Base-by-base conservation (phyloP, 1,140 invertebrate species). In the Proales similis region DNA sequence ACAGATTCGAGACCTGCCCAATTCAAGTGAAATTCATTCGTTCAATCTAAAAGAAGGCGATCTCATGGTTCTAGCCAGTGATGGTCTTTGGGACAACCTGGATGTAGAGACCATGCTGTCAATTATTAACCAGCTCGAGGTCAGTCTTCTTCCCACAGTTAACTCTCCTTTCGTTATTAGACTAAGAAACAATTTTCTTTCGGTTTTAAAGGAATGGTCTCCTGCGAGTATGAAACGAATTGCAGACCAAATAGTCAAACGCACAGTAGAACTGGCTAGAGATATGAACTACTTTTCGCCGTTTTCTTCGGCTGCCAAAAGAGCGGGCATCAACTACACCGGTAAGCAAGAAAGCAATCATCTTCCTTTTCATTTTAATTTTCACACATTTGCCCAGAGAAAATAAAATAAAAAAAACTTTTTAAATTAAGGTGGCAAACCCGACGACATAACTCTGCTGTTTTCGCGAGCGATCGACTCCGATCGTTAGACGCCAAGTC, bases 81-180 rank as follows among this genome's bases (percentile, higher is more conserved):
- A 97, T 78, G 93, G 93, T 42, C 87, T 97, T 19, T 97, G 96
- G 78, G 93, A 97, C 77, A 97, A 97, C 79, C 83, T 96, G 67
- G 90, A 88, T 63, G 88, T 93, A 68, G 82, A 84, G 63, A 80
- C 92, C 69, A 82, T 96, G 68, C 75, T 90, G 51, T 82, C 84
- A 12, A 85, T 89, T 77, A 81, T 91, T 72, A 74, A 79, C 30
- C 83, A 84, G 69, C 69, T 81, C 60, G 70, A 74, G 68, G 74
- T 76, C 67, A 64, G 64, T 47, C 38, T n/a, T 22, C 1, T 17
- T 17, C 11, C 20, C 17, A 26, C 42, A 14, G 32, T 49, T 14
- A 1, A 33, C 22, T 9, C 33, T 36, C 14, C 9, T 14, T 36
- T 39, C 12, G 20, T 42, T 39, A 5, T 9, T 2, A 32, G 7